A percentile compares a stretch with the other conserved stretches of the same genome.
Conservation (phyloP, 2,797 vertebrate species). For the Dicrostonyx torquatus region DNA sequence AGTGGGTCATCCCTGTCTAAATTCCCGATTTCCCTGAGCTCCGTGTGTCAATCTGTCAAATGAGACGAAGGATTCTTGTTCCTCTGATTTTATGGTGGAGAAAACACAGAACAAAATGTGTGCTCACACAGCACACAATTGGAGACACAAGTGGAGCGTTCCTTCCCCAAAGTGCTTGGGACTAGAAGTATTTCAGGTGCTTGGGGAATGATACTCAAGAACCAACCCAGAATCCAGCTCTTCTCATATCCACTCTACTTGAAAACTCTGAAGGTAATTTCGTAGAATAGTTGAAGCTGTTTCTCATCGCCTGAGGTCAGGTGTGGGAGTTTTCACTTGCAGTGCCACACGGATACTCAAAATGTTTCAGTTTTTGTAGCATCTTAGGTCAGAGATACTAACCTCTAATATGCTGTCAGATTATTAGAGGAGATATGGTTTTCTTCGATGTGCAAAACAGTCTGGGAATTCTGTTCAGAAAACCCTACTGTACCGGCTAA, state of each 20-base stretch:
- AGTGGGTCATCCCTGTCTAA: not conserved
- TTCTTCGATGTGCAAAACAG: not conserved
- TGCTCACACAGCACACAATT: not conserved
- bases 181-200: not conserved
- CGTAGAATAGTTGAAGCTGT: not conserved
- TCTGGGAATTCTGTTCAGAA: conserved; percentile 7
- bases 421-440: not conserved
- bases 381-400: not conserved
- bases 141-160: not conserved
- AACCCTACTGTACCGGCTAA: conserved; percentile 31
- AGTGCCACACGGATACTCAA: too few species aligned
- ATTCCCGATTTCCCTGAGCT: not conserved
- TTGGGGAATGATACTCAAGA: not conserved
- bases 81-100: not conserved
- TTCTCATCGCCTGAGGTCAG: not conserved
- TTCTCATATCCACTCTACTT: not conserved
- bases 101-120: not conserved
- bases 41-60: conserved; percentile 22
- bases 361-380: not conserved
- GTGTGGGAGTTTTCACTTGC: not conserved
- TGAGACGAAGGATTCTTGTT: not conserved
- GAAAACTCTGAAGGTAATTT: not conserved
- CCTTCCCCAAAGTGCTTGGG: not conserved
- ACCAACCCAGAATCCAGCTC: not conserved
- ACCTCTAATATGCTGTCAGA: not conserved